Evolutionary conservation across 2,797 vertebrate genomes (phyloP).

Genomic region (Enteromius anoplus): DNA sequence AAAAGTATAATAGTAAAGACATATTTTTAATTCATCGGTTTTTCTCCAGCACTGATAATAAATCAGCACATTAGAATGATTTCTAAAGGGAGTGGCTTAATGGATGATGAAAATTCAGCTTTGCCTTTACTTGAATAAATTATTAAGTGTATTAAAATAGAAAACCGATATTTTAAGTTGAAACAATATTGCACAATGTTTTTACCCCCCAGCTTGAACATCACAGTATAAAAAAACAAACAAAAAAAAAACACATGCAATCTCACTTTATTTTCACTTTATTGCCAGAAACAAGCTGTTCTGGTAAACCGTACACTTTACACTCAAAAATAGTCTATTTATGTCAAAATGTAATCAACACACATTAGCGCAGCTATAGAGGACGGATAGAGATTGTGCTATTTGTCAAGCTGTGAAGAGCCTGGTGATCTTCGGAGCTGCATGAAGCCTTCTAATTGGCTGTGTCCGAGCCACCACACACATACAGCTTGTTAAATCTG

Average conservation of each 20-base stretch:
- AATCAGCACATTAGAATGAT: not conserved
- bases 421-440: slow-evolving; percentile 17
- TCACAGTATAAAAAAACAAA: not conserved
- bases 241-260: not conserved
- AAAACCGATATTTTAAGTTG: too few relatives aligned
- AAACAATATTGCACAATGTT: too few relatives aligned
- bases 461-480: not conserved
- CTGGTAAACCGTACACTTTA: slow-evolving; percentile 49
- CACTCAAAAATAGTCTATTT: slow-evolving; percentile 50
- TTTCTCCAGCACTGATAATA: not conserved
- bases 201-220: not conserved
- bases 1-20: too few relatives aligned
- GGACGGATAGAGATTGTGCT: slow-evolving; percentile 41
- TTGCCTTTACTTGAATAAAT: too few relatives aligned
- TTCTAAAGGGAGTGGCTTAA: not conserved
- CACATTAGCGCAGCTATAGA: slow-evolving; percentile 41
- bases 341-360: slow-evolving; percentile 49
- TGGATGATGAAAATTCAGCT: not conserved
- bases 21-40: too few relatives aligned
- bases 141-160: too few relatives aligned
- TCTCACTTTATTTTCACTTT: slow-evolving; percentile 43
- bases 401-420: slow-evolving; percentile 35
- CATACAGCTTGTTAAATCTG: slow-evolving; percentile 33
- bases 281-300: slow-evolving; percentile 56
- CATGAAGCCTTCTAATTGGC: slow-evolving; percentile 36